Conservation (phyloP, 1,140 invertebrate genomes). For the Saccostrea glomerata region DNA sequence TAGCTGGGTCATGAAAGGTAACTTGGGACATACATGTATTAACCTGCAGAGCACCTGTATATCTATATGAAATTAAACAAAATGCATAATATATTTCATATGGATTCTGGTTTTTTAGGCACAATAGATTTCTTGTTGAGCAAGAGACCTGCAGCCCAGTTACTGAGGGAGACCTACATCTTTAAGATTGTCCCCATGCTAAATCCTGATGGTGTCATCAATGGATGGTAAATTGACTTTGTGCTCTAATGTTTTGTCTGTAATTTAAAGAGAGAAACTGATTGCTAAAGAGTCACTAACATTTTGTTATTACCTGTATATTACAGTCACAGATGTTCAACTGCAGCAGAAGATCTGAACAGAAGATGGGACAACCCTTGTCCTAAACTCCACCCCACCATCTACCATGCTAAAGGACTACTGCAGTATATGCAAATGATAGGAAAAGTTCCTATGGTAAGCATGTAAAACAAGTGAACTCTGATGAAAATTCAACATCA, state of each 20-base stretch:
- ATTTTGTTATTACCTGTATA: conserved; percentile 76
- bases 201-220: conserved; percentile 91
- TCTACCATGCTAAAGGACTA: conserved; percentile 92
- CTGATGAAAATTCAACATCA: background rate
- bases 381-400: conserved; percentile 89
- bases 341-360: conserved; percentile 91
- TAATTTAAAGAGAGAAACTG: background rate
- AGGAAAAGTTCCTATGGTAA: conserved; percentile 72
- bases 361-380: conserved; percentile 88
- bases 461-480: background rate
- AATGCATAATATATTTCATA: no score
- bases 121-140: conserved; percentile 87
- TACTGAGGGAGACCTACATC: conserved; percentile 86
- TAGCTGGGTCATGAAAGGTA: conserved; percentile 93
- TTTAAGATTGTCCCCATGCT: conserved; percentile 97
- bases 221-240: conserved; percentile 87
- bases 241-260: background rate
- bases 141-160: conserved; percentile 81
- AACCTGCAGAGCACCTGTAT: no score
- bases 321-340: conserved; percentile 87
- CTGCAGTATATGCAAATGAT: conserved; percentile 76
- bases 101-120: conserved; percentile 76
- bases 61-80: no score
- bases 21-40: background rate
- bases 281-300: background rate